Base-by-base conservation (phyloP, 1,140 invertebrate genomes). In the Drosophila sproati region DNA sequence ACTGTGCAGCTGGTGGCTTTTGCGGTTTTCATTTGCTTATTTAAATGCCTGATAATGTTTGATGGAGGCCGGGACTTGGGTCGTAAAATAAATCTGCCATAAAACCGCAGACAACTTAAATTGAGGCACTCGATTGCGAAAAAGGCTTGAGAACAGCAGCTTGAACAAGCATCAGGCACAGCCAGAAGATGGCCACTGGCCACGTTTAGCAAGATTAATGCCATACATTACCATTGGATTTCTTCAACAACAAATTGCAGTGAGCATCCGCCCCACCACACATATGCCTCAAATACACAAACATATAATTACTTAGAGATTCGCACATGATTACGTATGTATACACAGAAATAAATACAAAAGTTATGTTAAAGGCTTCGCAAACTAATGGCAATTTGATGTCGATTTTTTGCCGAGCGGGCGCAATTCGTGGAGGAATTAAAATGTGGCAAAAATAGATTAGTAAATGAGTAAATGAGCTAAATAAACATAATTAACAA, bases 351-450 rank as follows among this genome's bases (percentile, higher is more conserved):
- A 29, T 4, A 8, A 3, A 35, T 7, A 62, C 8, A 34, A 5
- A 39, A 20, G 34, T 39, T 20, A 56, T 37, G 39, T n/a, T 43
- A 4, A 3, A 34, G 57, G 69, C 69, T 63, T 60, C 50, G 48
- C 57, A 56, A 78, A 75, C 86, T 85, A 86, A 85, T 86, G 86
- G 69, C 57, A 71, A 81, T 85, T 77, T 66, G 52, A 77, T 77
- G 82, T 54, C 51, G 63, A 64, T 43, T 51, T 45, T 47, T 57
- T 55, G 41, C 51, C 67, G 45, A 70, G 57, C 12, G 32, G 20
- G 6, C 12, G 28, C 60, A 6, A 45, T 45, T 60, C 31, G 29
- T 34, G 37, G 39, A 56, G 56, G 34, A 67, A 59, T 59, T 39
- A 31, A 67, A 67, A 68, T 64, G 61, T 55, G 32, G 20, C 20